A percentile compares a stretch with the other conserved stretches of the same genome.
These are phyloP conservation scores for Agrotis exclamationis DNA, from an alignment of 2,888 invertebrate genomes.

Conservation along the genomic window DNA sequence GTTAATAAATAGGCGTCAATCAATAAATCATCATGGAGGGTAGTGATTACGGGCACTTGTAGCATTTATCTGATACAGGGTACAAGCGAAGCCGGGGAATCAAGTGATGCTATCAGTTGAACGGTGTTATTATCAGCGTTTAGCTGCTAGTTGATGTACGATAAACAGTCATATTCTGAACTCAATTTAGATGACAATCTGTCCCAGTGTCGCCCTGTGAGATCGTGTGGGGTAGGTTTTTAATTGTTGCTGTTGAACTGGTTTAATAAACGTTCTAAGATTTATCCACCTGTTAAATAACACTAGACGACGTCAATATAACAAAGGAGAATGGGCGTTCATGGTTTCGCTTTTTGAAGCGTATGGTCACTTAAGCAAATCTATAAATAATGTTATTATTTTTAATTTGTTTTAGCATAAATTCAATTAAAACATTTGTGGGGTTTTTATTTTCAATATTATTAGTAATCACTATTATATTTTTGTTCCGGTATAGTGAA, in stretches of 20 bases:
- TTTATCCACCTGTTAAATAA: too few relatives aligned
- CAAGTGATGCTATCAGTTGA: constrained; percentile 13
- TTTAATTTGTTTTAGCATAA: too few relatives aligned
- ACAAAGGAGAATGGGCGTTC: too few relatives aligned
- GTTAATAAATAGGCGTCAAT: constrained; percentile 45
- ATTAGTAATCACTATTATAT: too few relatives aligned
- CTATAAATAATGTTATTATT: too few relatives aligned
- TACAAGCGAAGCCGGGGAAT: constrained; percentile 7
- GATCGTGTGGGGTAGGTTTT: neutral
- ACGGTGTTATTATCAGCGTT: constrained; percentile 24
- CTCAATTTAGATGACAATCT: constrained; percentile 25
- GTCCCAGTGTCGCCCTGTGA: neutral
- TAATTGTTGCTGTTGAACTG: neutral
- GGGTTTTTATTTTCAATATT: too few relatives aligned
- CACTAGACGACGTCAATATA: too few relatives aligned
- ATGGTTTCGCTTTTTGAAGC: too few relatives aligned
- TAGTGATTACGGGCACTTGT: constrained; percentile 37
- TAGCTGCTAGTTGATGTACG: constrained; percentile 16
- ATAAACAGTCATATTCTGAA: constrained; percentile 9
- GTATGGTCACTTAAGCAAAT: too few relatives aligned
- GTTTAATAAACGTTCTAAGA: neutral
- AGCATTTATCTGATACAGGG: constrained; percentile 36
- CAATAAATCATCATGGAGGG: constrained; percentile 48
- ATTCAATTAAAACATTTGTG: too few relatives aligned
- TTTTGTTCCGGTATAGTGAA: too few relatives aligned